A percentile compares a stretch with the other conserved stretches of the same genome.
Evolutionary conservation across 1,140 invertebrate genomes (phyloP).

Genomic region (Brachionus paranguensis): DNA sequence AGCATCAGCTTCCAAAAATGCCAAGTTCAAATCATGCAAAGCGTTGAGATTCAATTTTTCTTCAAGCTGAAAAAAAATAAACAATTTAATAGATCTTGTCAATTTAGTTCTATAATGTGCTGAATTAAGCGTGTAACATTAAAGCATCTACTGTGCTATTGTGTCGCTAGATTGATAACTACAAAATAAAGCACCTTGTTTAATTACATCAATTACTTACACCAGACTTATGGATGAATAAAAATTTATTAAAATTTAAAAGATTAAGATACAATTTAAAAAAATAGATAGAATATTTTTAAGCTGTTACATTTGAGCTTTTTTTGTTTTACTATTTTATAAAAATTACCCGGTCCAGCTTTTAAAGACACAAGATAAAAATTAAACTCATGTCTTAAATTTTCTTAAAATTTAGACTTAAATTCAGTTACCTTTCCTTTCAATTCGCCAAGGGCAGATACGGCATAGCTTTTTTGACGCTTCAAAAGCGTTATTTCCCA

Average conservation of each 20-base stretch:
- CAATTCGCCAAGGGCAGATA: conserved; percentile 11
- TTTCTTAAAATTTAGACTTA: neutral
- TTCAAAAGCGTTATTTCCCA: conserved; percentile 36
- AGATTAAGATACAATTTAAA: neutral
- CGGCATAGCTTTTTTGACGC: conserved; percentile 27
- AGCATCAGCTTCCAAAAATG: conserved; percentile 49
- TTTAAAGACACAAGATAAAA: neutral
- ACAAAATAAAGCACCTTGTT: conserved; percentile 40
- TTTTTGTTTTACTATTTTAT: neutral
- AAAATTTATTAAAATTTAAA: neutral
- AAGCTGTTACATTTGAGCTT: neutral
- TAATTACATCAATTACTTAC: conserved; percentile 40
- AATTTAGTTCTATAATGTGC: neutral
- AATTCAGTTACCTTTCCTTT: conserved; percentile 17
- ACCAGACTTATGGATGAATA: neutral
- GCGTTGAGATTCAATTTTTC: conserved; percentile 53
- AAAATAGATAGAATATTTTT: neutral
- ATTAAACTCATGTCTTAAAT: neutral
- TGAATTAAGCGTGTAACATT: neutral
- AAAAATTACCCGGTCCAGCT: neutral
- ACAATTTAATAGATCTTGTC: neutral
- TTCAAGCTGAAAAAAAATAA: conserved; percentile 48
- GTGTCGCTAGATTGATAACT: neutral
- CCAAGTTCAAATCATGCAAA: conserved; percentile 50
- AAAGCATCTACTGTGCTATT: neutral